A percentile compares a stretch with the other conserved stretches of the same genome.
Conservation (phyloP, 2,113 vertebrate species). For the Pao palembangensis region DNA sequence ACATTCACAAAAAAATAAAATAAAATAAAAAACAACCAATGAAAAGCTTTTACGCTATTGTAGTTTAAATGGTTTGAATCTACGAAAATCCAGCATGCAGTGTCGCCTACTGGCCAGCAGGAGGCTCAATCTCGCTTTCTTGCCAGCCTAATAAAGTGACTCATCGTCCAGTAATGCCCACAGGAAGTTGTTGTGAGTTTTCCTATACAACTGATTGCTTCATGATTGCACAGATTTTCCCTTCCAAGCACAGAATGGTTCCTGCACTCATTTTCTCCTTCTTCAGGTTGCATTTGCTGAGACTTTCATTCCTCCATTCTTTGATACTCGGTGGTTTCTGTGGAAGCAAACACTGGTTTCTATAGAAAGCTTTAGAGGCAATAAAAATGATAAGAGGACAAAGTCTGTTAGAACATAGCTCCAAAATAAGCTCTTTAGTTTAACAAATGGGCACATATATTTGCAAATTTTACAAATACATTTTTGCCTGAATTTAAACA, state of each 20-base stretch:
- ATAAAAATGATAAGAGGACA: too few relatives aligned
- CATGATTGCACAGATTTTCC: not conserved
- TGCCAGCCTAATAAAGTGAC: slow-evolving; percentile 11
- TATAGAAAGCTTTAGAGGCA: too few relatives aligned
- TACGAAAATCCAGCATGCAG: not conserved
- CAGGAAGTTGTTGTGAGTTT: slow-evolving; percentile 6
- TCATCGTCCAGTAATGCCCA: slow-evolving; percentile 26
- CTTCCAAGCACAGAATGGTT: not conserved
- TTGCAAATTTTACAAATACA: too few relatives aligned
- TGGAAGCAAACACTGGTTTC: too few relatives aligned
- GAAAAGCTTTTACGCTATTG: not conserved
- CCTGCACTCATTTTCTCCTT: not conserved
- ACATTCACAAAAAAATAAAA: too few relatives aligned
- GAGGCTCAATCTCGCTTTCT: slow-evolving; percentile 27
- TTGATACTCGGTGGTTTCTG: not conserved
- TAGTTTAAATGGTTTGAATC: not conserved
- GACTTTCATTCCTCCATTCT: too few relatives aligned
- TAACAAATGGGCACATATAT: too few relatives aligned
- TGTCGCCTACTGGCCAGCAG: slow-evolving; percentile 33
- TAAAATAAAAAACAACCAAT: not conserved
- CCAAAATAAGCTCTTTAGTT: too few relatives aligned
- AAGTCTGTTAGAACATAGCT: too few relatives aligned
- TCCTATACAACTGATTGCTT: not conserved
- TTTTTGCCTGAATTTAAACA: too few relatives aligned
- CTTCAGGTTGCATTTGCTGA: not conserved